These are phyloP conservation scores for Sebastes minor DNA, from an alignment of 2,797 vertebrate genomes.

Conservation along the genomic window DNA sequence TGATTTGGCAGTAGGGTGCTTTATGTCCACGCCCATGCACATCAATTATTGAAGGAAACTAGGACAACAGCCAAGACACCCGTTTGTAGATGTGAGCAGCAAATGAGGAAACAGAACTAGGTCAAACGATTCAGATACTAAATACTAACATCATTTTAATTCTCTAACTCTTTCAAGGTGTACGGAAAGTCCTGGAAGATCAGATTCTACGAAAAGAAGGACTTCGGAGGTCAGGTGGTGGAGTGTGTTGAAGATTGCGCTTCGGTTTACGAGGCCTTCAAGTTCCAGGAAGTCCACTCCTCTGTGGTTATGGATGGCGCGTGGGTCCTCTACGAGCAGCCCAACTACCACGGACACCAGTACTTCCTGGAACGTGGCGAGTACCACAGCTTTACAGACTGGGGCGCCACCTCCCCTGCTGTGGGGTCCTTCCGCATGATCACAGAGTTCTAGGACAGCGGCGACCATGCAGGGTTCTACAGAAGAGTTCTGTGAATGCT, in stretches of 20 bases:
- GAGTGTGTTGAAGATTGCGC: conserved; percentile 65
- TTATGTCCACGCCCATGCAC: conserved; percentile 39
- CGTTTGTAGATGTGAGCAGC: conserved; percentile 26
- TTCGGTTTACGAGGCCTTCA: conserved; percentile 57
- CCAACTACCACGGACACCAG: conserved; percentile 66
- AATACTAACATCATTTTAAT: neutral
- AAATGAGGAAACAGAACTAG: neutral
- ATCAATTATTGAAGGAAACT: conserved; percentile 52
- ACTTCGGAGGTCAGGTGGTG: conserved; percentile 62
- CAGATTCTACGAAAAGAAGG: conserved; percentile 64
- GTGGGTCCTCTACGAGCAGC: conserved; percentile 73
- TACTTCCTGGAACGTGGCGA: conserved; percentile 72
- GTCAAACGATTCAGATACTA: neutral
- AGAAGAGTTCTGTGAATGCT: neutral
- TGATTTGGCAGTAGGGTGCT: conserved; percentile 65
- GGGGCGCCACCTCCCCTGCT: conserved; percentile 60
- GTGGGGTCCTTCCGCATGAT: conserved; percentile 70
- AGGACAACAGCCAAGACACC: conserved; percentile 64
- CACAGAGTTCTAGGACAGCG: conserved; percentile 53
- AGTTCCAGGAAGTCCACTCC: conserved; percentile 68
- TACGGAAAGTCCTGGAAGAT: conserved; percentile 70
- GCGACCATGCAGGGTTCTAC: neutral
- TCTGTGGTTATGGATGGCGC: conserved; percentile 68
- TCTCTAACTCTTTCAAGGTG: conserved; percentile 39
- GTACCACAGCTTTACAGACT: conserved; percentile 64